Evolutionary conservation across 2,797 vertebrate genomes (phyloP), one percentile per base, ranked within the genome.

Genomic region (Myotis myotis): DNA sequence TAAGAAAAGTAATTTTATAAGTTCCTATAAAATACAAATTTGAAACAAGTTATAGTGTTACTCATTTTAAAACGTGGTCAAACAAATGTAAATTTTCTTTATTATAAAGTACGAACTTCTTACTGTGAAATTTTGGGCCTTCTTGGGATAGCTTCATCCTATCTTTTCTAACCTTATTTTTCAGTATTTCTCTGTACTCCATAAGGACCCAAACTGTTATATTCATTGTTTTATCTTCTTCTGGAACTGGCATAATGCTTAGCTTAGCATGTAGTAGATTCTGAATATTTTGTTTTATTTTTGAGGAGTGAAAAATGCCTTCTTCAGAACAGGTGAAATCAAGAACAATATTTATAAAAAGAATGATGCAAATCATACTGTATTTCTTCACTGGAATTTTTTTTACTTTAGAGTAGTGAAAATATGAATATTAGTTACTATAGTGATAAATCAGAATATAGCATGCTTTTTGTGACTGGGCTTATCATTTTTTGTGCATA

Each of bases 401-500:
- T 82, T 92, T 83, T 51, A n/a, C 30, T 44, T 92, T 36, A 70
- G 33, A 62, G 62, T 92, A 72, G 13, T 83, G 47, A 60, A 89
- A 86, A 92, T 74, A 33, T 17, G 25, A 80, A 72, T 89, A 2
- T 70, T 75, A 13, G 16, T 41, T 55, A 75, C 22, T 68, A 28
- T 17, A 75, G 36, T 68, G 60, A 8, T 60, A 85, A 89, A 25
- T 89, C 36, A 71, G 8, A 25, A 47, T 66, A 22, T 79, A 66
- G 25, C 49, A 76, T 70, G 30, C 53, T 64, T 79, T 51, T 74
- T 68, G 60, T 92, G 22, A 53, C 8, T 36, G 68, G 16, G 19
- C 10, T 92, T 88, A 53, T 62, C 60, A 88, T 88, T 91, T 87
- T 91, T 91, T 94, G 38, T 91, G 38, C 8, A 49, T 53, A 57